Conservation (phyloP, 2,797 vertebrate species). For the Mormyrops attenuatus region DNA sequence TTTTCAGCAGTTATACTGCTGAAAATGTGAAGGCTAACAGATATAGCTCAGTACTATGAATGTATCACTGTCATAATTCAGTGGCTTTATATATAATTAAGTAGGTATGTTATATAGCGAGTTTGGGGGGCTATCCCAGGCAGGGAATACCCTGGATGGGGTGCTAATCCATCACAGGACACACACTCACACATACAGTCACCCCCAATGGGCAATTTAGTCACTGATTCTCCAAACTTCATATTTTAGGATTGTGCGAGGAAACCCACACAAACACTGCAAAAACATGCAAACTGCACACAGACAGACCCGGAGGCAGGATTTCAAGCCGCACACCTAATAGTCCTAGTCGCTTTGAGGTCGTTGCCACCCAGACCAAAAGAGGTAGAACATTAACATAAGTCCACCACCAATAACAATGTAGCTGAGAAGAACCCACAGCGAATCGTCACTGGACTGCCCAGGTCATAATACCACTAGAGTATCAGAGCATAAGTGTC, state of each 20-base stretch:
- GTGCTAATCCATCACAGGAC: neutral
- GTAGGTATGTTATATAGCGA: neutral
- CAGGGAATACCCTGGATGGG: neutral
- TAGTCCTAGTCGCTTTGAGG: neutral
- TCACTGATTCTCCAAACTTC: neutral
- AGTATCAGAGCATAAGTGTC: neutral
- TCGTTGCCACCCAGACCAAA: neutral
- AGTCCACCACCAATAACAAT: neutral
- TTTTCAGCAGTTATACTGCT: neutral
- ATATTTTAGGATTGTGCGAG: neutral
- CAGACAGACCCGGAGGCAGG: neutral
- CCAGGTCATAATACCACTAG: neutral
- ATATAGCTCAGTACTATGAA: neutral
- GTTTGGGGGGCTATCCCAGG: neutral
- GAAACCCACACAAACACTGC: neutral
- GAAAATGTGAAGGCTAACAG: constrained; percentile 12
- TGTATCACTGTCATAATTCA: neutral
- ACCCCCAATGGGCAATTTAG: neutral
- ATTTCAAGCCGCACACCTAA: neutral
- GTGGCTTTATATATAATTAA: neutral
- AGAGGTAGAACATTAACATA: neutral
- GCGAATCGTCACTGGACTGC: neutral
- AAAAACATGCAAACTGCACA: neutral
- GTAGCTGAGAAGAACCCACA: neutral
- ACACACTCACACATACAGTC: neutral